Evolutionary conservation across 2,113 vertebrate genomes (phyloP), one percentile per base, ranked within the genome.

Genomic region (Scytalopus superciliaris): DNA sequence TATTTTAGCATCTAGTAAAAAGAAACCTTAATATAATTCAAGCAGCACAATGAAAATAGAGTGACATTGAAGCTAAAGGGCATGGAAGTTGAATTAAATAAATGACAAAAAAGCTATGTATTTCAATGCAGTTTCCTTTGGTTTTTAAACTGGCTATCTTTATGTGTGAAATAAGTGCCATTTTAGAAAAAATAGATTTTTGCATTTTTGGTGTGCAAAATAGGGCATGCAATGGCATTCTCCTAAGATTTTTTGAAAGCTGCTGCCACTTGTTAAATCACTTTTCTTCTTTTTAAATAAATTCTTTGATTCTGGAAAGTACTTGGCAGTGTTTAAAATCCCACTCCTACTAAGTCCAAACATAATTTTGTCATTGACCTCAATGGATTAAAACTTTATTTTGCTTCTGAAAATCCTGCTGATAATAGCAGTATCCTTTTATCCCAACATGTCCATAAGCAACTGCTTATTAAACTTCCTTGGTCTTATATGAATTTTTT

Each of bases 1-100:
- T 93, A 87, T 90, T 94, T 94, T 90, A 88, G 9, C 79, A 94
- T 53, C 35, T 90, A 68, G 53, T 84, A 93, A 96, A 96, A 94
- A 81, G 79, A 79, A 95, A 73, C 28, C 9, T 80, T 81, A 91
- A 95, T 86, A 78, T 84, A 93, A 94, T 90, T 90, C 53, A 72
- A 66, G 15, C 31, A 88, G 31, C 28, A 78, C 49, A 60, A 60
- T 82, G 82, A 74, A 85, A 96, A 93, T 52, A 75, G 94, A 89
- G 30, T 84, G 68, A 75, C 5, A 8, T 81, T 84, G 73, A 92
- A 87, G 56, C 53, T 77, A 92, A 60, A 72, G 86, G n/a, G 35
- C 59, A 72, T 33, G 33, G 53, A 84, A 90, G 44, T 62, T 92
- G 73, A 94, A 87, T 84, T 56, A 93, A 94, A 63, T 22, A 74